Evolutionary conservation across 2,113 vertebrate species (phyloP).

Genomic region (Etia nguti): DNA sequence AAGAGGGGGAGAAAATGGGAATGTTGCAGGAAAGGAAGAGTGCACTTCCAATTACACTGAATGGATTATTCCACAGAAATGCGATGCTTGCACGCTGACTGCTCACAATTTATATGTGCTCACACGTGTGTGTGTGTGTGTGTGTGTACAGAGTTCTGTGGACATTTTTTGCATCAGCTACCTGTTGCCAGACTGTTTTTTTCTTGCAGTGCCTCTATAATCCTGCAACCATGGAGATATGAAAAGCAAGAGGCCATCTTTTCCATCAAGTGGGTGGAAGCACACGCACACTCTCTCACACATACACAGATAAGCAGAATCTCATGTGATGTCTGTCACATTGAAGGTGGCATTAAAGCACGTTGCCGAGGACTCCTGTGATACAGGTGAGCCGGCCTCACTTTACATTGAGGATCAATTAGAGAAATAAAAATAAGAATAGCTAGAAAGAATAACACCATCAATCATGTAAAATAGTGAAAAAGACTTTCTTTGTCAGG

Average conservation of each 20-base stretch:
- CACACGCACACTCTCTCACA: not conserved
- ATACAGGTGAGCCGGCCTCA: conserved; percentile 6
- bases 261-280: conserved; percentile 41
- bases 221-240: conserved; percentile 68
- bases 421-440: not conserved
- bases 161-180: conserved; percentile 24
- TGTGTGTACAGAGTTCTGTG: not conserved
- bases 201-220: conserved; percentile 38
- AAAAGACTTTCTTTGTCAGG: not conserved
- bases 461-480: not conserved
- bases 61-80: conserved; percentile 15
- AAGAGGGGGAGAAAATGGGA: not conserved
- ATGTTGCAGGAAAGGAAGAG: not conserved
- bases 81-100: not conserved
- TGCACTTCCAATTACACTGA: conserved; percentile 13
- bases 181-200: conserved; percentile 46
- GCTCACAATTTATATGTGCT: not conserved
- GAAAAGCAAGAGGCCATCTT: conserved; percentile 55
- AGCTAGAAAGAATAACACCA: not conserved
- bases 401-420: not conserved
- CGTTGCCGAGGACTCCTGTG: not conserved
- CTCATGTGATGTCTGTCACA: conserved; percentile 46
- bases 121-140: not conserved
- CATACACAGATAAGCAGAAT: conserved; percentile 23
- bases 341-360: conserved; percentile 19